Percentiles rank a stretch among this genome's conserved stretches.
These are phyloP conservation scores for Pachymerium ferrugineum DNA, from an alignment of 2,888 invertebrate genomes.

Conservation along the genomic window DNA sequence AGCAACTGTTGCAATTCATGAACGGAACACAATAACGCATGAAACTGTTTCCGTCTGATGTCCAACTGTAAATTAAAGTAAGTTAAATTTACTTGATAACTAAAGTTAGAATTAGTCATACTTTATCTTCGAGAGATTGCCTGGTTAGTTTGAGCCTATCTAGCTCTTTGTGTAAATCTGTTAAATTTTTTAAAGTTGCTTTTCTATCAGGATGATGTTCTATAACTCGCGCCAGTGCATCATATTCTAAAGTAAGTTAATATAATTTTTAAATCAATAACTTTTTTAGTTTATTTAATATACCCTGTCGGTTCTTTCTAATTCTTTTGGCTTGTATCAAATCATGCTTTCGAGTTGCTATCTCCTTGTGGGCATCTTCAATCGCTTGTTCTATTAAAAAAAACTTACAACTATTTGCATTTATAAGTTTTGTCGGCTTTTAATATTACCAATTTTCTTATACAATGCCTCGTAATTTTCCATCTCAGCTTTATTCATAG, in stretches of 20 bases:
- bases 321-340: conserved; percentile 76
- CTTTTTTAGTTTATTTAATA: background rate
- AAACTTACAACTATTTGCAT: background rate
- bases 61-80: conserved; percentile 56
- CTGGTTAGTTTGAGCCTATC: conserved; percentile 54
- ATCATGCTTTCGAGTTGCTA: conserved; percentile 73
- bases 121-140: conserved; percentile 33
- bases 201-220: conserved; percentile 83
- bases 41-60: conserved; percentile 79
- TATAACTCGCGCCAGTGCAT: conserved; percentile 84
- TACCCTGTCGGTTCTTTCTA: conserved; percentile 66
- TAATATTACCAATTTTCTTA: conserved; percentile 56
- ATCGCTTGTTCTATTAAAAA: conserved; percentile 62
- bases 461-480: conserved; percentile 74
- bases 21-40: conserved; percentile 78
- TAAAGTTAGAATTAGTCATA: background rate
- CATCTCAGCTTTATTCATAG: conserved; percentile 77
- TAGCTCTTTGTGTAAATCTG: conserved; percentile 66
- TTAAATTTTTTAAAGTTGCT: conserved; percentile 57
- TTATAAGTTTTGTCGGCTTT: background rate
- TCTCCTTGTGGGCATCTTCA: conserved; percentile 69
- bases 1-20: conserved; percentile 75
- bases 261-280: background rate
- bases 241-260: conserved; percentile 66
- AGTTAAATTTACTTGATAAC: background rate